phyloP scores from a whole-genome alignment of 2,888 invertebrate genomes.

The Frankliniella intonsa region DNA sequence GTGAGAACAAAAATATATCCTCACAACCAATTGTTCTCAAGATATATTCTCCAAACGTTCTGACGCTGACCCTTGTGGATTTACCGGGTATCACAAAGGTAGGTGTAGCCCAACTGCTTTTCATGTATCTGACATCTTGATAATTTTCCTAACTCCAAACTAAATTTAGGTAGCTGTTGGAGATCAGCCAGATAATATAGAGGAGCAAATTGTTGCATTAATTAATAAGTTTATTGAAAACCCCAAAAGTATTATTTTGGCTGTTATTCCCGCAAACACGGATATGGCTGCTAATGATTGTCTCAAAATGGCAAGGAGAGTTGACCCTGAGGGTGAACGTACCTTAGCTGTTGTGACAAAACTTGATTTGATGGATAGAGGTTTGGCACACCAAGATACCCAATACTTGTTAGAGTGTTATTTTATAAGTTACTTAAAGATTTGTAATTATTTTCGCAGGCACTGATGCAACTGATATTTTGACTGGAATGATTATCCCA shows the following conservation, averaged over 20 bases:
- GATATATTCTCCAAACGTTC: constrained; percentile 55
- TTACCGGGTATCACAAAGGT: constrained; percentile 60
- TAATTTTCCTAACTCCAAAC: too few species aligned
- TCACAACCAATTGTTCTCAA: constrained; percentile 56
- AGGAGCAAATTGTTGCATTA: constrained; percentile 53
- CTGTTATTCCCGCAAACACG: constrained; percentile 59
- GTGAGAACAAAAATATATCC: constrained; percentile 57
- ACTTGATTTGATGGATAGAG: constrained; percentile 58
- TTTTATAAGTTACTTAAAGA: too few species aligned
- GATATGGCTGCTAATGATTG: constrained; percentile 63
- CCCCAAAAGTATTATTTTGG: constrained; percentile 51
- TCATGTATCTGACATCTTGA: too few species aligned
- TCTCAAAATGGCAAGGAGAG: constrained; percentile 56
- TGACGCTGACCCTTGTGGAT: constrained; percentile 57
- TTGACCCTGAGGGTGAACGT: constrained; percentile 56
- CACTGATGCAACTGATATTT: constrained; percentile 60
- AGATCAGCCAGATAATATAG: constrained; percentile 61
- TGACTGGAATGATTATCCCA: constrained; percentile 58
- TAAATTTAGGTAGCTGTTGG: constrained; percentile 49
- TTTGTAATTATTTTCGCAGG: constrained; percentile 46
- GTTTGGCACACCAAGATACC: too few species aligned
- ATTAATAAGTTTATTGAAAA: constrained; percentile 53
- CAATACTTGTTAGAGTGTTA: too few species aligned
- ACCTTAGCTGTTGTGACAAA: constrained; percentile 62
- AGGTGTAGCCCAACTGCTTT: too few species aligned